Base-by-base conservation (phyloP, 2,888 invertebrate species). In the Macroteleia sp. region DNA sequence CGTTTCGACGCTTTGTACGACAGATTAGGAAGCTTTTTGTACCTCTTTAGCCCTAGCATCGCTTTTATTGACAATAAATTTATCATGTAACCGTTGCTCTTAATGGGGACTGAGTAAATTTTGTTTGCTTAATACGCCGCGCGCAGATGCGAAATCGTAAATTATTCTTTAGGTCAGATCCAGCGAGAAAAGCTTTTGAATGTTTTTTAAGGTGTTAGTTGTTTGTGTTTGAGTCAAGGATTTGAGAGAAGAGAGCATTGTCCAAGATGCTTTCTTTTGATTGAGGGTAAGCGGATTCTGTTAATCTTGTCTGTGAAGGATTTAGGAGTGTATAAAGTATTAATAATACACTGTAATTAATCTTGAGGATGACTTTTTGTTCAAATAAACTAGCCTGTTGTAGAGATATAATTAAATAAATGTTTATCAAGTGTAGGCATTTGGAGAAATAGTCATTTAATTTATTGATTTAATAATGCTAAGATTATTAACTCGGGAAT, bases 11-110 rank as follows among this genome's bases (percentile, higher is more conserved):
- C 48, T 71, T 70, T 73, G 56, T 57, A 42, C 61, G 36, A 39
- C 59, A 41, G 77, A 74, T 78, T 78, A 78, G 78, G 64, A 74
- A 70, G 70, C 59, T 74, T 78, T 69, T 62, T 64, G 54, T 75
- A 36, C 39, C 42, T 25, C n/a, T 73, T 52, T 54, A 59, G 34
- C 46, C 10, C n/a, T 41, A 19, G 41, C 57, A 6, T 22, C 41
- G 32, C 57, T 66, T 59, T 46, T 59, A 66, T 74, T 59, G 74
- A 74, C 59, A 59, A 59, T 66, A 66, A 66, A 66, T 74, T 74
- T 66, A 34, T 74, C 59, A 44, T 66, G 66, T 66, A 74, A 74
- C 50, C 59, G 44, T 59, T 74, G 59, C 59, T 50, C 19, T 36
- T 66, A 59, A 66, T 66, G 41, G 34, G 16, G 25, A 4, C 6